These are phyloP conservation scores for Electrophaes corylata DNA, from an alignment of 2,888 invertebrate genomes.

Conservation along the genomic window DNA sequence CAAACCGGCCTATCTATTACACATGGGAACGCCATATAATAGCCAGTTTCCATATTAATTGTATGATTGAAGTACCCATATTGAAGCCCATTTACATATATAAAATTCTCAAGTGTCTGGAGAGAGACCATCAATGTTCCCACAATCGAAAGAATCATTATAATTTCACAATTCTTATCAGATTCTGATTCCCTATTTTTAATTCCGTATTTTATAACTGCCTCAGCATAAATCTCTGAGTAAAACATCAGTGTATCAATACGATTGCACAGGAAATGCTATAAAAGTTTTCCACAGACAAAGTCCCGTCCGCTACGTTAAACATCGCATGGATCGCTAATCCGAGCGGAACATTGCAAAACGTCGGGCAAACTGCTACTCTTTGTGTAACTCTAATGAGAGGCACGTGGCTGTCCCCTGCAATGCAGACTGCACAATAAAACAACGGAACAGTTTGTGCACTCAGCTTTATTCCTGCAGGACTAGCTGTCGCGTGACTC, in stretches of 20 bases:
- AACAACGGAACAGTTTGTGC: conserved; percentile 75
- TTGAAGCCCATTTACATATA: conserved; percentile 18
- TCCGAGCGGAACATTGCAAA: conserved; percentile 78
- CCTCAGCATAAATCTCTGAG: not conserved
- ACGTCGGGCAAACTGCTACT: conserved; percentile 80
- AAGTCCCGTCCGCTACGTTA: conserved; percentile 73
- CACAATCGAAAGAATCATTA: conserved; percentile 10
- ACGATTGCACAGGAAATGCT: conserved; percentile 26
- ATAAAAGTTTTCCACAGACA: conserved; percentile 50
- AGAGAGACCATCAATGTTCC: conserved; percentile 4
- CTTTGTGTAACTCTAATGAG: conserved; percentile 82
- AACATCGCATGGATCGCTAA: conserved; percentile 73
- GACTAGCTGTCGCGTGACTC: conserved; percentile 78
- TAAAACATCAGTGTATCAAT: conserved; percentile 22
- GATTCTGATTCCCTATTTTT: conserved; percentile 6
- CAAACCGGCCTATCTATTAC: conserved; percentile 14
- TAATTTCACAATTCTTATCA: conserved; percentile 9
- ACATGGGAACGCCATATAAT: conserved; percentile 13
- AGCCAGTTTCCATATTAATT: conserved; percentile 12
- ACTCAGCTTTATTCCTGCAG: conserved; percentile 78
- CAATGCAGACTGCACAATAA: conserved; percentile 83
- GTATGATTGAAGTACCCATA: conserved; percentile 9
- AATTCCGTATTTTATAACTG: conserved; percentile 5
- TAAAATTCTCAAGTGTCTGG: conserved; percentile 8
- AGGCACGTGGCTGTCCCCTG: conserved; percentile 82